Conservation (phyloP, 1,140 invertebrate genomes). For the Drosophila biarmipes region DNA sequence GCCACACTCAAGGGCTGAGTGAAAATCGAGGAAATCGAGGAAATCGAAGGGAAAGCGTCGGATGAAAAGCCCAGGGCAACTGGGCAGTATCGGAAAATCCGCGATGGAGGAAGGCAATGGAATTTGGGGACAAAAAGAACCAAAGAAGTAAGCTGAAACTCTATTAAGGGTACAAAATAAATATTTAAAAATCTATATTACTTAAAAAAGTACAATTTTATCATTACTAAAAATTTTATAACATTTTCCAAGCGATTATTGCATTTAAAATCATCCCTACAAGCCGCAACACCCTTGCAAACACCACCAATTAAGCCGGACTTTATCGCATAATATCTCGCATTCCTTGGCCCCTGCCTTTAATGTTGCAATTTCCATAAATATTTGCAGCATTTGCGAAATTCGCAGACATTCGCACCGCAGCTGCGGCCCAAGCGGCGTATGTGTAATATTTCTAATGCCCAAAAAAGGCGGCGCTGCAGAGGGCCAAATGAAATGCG, state of each 20-base stretch:
- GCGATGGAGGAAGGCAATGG: not conserved
- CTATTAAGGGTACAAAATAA: not conserved
- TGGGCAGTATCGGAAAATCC: not conserved
- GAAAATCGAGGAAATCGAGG: not conserved
- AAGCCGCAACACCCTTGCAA: not conserved
- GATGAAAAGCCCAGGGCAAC: not conserved
- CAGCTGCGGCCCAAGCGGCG: conserved; percentile 40
- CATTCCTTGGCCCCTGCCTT: conserved; percentile 16
- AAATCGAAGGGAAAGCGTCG: not conserved
- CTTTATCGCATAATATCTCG: conserved; percentile 7
- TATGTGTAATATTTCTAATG: conserved; percentile 57
- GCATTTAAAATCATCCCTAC: not conserved
- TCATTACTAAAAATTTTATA: too few relatives aligned
- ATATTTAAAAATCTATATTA: not conserved
- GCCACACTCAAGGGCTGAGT: conserved; percentile 1
- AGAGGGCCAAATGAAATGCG: conserved; percentile 38
- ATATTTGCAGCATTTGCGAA: conserved; percentile 18
- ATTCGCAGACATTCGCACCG: conserved; percentile 18
- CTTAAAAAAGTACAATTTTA: too few relatives aligned
- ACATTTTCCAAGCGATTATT: too few relatives aligned
- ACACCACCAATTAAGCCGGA: conserved; percentile 6
- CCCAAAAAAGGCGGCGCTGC: conserved; percentile 30
- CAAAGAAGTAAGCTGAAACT: not conserved
- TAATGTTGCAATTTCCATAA: conserved; percentile 42
- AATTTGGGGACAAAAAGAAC: not conserved